Base-by-base conservation (phyloP, 2,888 invertebrate genomes). In the Pedicia rivosa region DNA sequence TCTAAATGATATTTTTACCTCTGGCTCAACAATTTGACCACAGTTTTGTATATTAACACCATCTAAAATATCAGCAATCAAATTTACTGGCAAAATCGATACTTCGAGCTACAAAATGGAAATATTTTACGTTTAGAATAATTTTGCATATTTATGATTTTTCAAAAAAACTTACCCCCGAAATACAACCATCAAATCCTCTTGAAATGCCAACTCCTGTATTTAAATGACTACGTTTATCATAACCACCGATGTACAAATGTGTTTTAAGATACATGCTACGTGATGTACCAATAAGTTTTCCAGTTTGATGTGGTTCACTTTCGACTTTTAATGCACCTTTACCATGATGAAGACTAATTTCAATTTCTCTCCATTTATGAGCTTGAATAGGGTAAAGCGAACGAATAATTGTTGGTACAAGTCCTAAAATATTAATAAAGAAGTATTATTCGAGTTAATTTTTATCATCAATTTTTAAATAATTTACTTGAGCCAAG, bases 131-230 rank as follows among this genome's bases (percentile, higher is more conserved):
- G n/a, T n/a, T n/a, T n/a, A n/a, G n/a, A n/a, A n/a, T n/a, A n/a
- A n/a, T n/a, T n/a, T n/a, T n/a, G n/a, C n/a, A n/a, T n/a, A n/a
- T n/a, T n/a, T n/a, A n/a, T n/a, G n/a, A n/a, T 19, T 13, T 19
- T 28, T 4, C 37, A 32, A 43, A 40, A 25, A 22, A 19, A 28
- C 33, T 66, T 64, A 90, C 88, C 55, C 82, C 77, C 35, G 81
- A 78, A 37, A 94, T 74, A 59, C 94, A 94, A 37, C 94, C 94
- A 46, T 71, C 72, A 57, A 94, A 92, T 19, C 87, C 84, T 26
- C 67, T 65, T 1, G 68, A 63, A 2, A 87, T 79, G 28, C 76
- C 81, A 0, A 80, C 74, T 44, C 77, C 74, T 37, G 72, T 67
- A 51, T 84, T 79, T 1, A 90, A 60, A 22, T 63, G 68, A 3